A percentile compares a stretch with the other conserved stretches of the same genome.
phyloP scores from a whole-genome alignment of 2,113 vertebrate genomes.

The Pteronura brasiliensis region DNA sequence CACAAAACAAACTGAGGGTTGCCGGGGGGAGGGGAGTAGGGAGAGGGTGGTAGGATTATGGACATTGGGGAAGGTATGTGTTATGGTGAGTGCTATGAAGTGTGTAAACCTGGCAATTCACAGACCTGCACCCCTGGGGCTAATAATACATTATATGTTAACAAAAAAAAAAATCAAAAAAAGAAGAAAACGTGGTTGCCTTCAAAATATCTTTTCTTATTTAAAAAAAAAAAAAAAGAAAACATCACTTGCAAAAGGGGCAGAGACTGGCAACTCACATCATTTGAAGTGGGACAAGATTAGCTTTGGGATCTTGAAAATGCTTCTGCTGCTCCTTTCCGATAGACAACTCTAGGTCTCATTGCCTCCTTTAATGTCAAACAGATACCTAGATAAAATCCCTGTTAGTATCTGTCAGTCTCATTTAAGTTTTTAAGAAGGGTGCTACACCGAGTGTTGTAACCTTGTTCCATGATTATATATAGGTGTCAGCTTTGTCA shows the following conservation, averaged over 20 bases:
- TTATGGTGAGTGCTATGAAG: too few species aligned
- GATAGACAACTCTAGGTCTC: slow-evolving; percentile 25
- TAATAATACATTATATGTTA: too few species aligned
- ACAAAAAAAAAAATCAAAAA: too few species aligned
- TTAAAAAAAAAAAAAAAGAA: not conserved
- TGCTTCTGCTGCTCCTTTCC: slow-evolving; percentile 33
- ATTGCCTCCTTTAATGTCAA: slow-evolving; percentile 53
- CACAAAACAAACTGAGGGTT: too few species aligned
- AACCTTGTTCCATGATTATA: not conserved
- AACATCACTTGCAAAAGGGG: not conserved
- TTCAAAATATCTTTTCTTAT: not conserved
- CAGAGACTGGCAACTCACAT: not conserved
- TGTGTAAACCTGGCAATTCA: too few species aligned
- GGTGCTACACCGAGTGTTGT: not conserved
- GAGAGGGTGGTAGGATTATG: too few species aligned
- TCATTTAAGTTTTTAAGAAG: slow-evolving; percentile 5
- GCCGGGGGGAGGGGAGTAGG: too few species aligned
- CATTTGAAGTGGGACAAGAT: slow-evolving; percentile 28
- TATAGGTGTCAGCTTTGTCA: not conserved
- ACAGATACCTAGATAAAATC: slow-evolving; percentile 52
- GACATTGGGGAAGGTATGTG: too few species aligned
- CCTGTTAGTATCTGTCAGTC: not conserved
- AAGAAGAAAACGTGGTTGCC: not conserved
- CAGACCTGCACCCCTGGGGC: too few species aligned
- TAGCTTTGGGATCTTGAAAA: slow-evolving; percentile 18